A percentile compares a stretch with the other conserved stretches of the same genome.
Evolutionary conservation across 2,113 vertebrate genomes (phyloP).

Genomic region (Salvelinus namaycush): DNA sequence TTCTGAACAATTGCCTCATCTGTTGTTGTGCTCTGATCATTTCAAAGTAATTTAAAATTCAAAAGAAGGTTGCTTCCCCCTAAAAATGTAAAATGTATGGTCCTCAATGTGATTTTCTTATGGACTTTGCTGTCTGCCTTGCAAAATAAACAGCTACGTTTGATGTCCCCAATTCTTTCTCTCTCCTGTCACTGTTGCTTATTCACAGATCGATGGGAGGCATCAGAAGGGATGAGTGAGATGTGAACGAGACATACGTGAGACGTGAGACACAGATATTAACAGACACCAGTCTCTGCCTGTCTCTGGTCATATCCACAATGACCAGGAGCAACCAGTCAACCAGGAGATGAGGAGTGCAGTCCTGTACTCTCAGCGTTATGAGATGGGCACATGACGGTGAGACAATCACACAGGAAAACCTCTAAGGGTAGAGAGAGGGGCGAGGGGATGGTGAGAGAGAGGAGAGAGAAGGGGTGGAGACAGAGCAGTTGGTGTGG

Average conservation of each 20-base stretch:
- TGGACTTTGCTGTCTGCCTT: constrained; percentile 70
- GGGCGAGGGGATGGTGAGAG: constrained; percentile 15
- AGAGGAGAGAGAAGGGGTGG: constrained; percentile 20
- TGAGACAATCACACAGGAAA: constrained; percentile 57
- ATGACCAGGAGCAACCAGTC: constrained; percentile 4
- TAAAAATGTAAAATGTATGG: constrained; percentile 64
- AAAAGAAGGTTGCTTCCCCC: constrained; percentile 65
- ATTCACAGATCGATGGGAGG: constrained; percentile 60
- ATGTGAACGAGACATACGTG: constrained; percentile 64
- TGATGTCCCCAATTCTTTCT: constrained; percentile 45
- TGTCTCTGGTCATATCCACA: constrained; percentile 66
- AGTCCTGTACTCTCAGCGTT: constrained; percentile 1
- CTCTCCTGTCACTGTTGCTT: constrained; percentile 67
- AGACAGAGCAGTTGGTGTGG: constrained; percentile 22
- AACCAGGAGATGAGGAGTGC: constrained; percentile 41
- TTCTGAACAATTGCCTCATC: constrained; percentile 42
- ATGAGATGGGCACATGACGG: constrained; percentile 52
- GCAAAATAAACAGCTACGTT: constrained; percentile 68
- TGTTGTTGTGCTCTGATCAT: constrained; percentile 44
- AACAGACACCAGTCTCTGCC: constrained; percentile 62
- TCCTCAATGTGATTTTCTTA: constrained; percentile 56
- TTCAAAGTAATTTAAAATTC: constrained; percentile 71
- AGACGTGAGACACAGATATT: constrained; percentile 38
- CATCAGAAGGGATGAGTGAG: constrained; percentile 68
- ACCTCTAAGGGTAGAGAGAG: constrained; percentile 52